Conservation (phyloP, 1,140 invertebrate genomes). For the Ceratina japonica region DNA sequence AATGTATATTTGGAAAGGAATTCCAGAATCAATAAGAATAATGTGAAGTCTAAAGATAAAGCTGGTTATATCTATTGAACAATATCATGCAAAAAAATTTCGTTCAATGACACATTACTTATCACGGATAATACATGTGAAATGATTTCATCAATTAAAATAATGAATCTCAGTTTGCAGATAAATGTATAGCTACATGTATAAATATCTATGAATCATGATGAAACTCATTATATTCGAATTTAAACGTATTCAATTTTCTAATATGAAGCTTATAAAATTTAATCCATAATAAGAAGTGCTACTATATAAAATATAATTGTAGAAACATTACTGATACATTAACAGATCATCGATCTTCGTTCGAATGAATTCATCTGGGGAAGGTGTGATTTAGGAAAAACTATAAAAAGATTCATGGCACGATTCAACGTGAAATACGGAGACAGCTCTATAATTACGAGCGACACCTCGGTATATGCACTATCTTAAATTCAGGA, state of each 20-base stretch:
- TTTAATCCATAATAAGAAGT: too few relatives aligned
- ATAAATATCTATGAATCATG: too few relatives aligned
- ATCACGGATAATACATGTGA: too few relatives aligned
- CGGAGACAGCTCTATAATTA: slow-evolving; percentile 56
- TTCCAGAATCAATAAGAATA: neutral
- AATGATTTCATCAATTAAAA: too few relatives aligned
- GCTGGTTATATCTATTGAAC: neutral
- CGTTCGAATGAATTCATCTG: neutral
- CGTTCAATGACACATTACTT: too few relatives aligned
- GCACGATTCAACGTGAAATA: slow-evolving; percentile 37
- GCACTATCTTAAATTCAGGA: slow-evolving; percentile 44
- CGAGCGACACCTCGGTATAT: slow-evolving; percentile 35
- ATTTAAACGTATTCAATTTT: too few relatives aligned
- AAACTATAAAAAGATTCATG: neutral
- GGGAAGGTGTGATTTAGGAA: neutral
- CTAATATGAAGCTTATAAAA: too few relatives aligned
- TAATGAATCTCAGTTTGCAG: too few relatives aligned
- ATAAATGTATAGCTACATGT: too few relatives aligned
- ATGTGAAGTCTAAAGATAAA: neutral
- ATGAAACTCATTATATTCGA: too few relatives aligned
- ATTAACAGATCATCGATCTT: neutral
- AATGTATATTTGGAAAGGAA: neutral
- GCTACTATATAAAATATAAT: too few relatives aligned
- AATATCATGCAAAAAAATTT: neutral
- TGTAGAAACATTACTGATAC: too few relatives aligned